Conservation (phyloP, 2,797 vertebrate genomes). For the Eleutherodactylus coqui region DNA sequence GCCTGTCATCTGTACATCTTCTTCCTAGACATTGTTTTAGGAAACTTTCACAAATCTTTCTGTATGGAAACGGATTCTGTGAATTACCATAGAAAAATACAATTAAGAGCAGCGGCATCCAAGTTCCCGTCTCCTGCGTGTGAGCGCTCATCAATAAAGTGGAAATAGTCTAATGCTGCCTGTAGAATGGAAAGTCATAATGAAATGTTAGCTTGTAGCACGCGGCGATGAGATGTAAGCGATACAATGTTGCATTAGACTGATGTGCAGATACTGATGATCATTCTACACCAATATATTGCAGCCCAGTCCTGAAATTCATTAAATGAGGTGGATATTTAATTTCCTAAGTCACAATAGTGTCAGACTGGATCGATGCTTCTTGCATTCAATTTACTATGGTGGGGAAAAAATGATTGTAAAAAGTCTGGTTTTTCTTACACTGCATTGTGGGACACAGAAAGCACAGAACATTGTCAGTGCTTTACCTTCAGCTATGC, state of each 20-base stretch:
- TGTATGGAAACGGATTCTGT: neutral
- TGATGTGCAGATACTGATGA: slow-evolving; percentile 13
- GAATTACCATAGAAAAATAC: slow-evolving; percentile 45
- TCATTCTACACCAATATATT: slow-evolving; percentile 29
- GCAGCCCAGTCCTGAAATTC: slow-evolving; percentile 1
- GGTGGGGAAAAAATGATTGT: neutral
- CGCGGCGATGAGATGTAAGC: neutral
- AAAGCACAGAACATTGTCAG: neutral
- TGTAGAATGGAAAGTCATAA: slow-evolving; percentile 5
- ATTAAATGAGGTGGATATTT: slow-evolving; percentile 22
- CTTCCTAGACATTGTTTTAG: slow-evolving; percentile 12
- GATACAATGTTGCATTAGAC: neutral
- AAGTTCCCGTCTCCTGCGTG: slow-evolving; percentile 44
- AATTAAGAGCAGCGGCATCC: neutral
- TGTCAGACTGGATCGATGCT: slow-evolving; percentile 7
- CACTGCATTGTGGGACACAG: neutral
- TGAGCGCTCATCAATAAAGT: slow-evolving; percentile 32
- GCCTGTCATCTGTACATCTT: neutral
- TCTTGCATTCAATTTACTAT: slow-evolving; percentile 30
- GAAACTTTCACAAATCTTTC: slow-evolving; percentile 31
- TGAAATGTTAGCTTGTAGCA: slow-evolving; percentile 25
- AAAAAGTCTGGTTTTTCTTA: neutral
- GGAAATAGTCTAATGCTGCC: neutral
- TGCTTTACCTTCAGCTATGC: too few relatives aligned
- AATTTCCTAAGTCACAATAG: slow-evolving; percentile 31